Conservation (phyloP, 2,797 vertebrate genomes). For the Pseudomugil gertrudae region DNA sequence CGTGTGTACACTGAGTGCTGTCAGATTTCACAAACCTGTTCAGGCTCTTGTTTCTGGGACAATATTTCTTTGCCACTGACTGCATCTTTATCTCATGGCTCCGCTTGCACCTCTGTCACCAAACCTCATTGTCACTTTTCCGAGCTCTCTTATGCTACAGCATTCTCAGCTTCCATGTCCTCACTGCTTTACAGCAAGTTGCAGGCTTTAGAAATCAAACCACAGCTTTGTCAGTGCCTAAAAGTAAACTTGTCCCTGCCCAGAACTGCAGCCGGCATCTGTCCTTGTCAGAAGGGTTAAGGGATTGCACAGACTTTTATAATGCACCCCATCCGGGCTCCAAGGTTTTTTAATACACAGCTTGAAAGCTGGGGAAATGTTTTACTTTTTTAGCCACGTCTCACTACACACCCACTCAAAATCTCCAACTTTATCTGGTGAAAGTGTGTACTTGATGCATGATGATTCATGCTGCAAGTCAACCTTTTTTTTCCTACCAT, state of each 20-base stretch:
- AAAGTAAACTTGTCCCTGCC: constrained; percentile 25
- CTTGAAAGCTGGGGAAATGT: constrained; percentile 27
- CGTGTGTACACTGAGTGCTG: constrained; percentile 19
- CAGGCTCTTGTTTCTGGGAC: constrained; percentile 46
- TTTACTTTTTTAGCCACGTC: constrained; percentile 4
- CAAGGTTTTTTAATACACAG: constrained; percentile 12
- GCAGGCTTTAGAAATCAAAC: constrained; percentile 9
- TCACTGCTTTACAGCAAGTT: constrained; percentile 17
- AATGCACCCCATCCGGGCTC: constrained; percentile 36
- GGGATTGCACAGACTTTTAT: constrained; percentile 49
- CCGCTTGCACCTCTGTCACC: constrained; percentile 62
- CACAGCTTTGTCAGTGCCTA: constrained; percentile 1
- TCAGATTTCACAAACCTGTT: constrained; percentile 48
- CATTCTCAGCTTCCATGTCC: constrained; percentile 6
- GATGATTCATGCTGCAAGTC: constrained; percentile 16
- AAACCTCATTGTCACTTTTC: constrained; percentile 57
- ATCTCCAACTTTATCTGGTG: constrained; percentile 38
- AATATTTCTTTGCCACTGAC: constrained; percentile 40
- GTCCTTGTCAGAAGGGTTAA: constrained; percentile 44
- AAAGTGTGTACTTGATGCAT: constrained; percentile 9
- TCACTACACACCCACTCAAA: constrained; percentile 25
- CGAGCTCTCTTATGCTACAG: constrained; percentile 35
- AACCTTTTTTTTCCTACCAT: constrained; percentile 12
- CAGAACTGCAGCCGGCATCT: constrained; percentile 30
- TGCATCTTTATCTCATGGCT: constrained; percentile 44